These are phyloP conservation scores for Callipepla californica DNA, from an alignment of 2,113 vertebrate genomes.

Conservation along the genomic window DNA sequence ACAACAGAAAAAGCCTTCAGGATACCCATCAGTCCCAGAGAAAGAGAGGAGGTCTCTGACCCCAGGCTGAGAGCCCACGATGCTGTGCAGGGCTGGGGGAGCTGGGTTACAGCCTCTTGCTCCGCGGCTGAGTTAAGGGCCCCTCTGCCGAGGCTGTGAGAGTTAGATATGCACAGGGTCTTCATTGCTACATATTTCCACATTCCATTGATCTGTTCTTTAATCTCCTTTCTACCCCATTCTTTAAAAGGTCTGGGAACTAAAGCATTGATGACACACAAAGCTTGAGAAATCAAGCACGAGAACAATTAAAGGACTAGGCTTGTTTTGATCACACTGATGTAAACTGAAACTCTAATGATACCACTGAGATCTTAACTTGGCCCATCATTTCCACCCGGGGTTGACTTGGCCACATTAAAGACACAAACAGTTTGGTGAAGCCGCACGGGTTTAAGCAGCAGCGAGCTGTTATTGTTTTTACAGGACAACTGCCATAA, in stretches of 20 bases:
- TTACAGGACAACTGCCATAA: constrained; percentile 4
- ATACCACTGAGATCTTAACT: not conserved
- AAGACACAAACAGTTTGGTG: not conserved
- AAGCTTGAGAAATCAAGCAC: constrained; percentile 30
- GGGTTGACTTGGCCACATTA: not conserved
- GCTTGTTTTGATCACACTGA: constrained; percentile 4
- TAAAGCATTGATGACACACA: not conserved
- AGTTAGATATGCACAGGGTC: not conserved
- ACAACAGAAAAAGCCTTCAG: constrained; percentile 3
- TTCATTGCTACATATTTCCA: not conserved
- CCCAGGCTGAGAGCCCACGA: not conserved
- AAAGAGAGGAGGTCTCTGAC: not conserved
- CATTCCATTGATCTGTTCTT: not conserved
- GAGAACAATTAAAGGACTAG: not conserved
- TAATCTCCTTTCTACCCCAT: not conserved
- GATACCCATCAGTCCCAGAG: not conserved
- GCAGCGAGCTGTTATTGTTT: not conserved
- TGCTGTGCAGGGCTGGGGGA: not conserved
- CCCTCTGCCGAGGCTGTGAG: not conserved
- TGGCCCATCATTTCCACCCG: not conserved
- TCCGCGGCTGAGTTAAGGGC: not conserved
- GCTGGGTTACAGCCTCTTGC: not conserved
- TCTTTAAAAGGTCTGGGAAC: not conserved
- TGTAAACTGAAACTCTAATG: constrained; percentile 18
- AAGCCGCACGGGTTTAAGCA: not conserved